These are phyloP conservation scores for Sceliomorpha sp. DNA, from an alignment of 2,888 invertebrate genomes.

Conservation along the genomic window DNA sequence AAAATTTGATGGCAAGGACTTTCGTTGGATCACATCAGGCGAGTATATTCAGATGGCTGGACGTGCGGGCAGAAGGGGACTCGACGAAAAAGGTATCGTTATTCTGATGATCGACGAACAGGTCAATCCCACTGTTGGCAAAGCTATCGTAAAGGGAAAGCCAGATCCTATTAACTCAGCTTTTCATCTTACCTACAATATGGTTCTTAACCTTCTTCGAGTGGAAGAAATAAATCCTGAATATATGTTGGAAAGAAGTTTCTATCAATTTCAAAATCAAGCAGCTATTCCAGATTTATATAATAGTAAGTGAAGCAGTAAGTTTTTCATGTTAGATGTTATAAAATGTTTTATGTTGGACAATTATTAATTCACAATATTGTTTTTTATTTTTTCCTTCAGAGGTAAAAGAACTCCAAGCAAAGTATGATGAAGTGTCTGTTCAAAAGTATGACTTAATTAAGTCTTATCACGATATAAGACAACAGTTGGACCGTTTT, in stretches of 20 bases:
- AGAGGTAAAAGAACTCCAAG: slow-evolving; percentile 86
- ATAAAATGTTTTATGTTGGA: neutral
- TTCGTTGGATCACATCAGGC: slow-evolving; percentile 96
- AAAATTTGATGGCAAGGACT: slow-evolving; percentile 98
- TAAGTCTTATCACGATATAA: slow-evolving; percentile 91
- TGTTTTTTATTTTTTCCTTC: slow-evolving; percentile 63
- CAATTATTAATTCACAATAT: slow-evolving; percentile 13
- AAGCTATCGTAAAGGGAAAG: slow-evolving; percentile 91
- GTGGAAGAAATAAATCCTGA: slow-evolving; percentile 99
- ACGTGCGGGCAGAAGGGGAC: slow-evolving; percentile 96
- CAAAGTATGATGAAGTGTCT: slow-evolving; percentile 84
- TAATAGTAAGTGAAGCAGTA: slow-evolving; percentile 85
- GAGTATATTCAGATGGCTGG: slow-evolving; percentile 99
- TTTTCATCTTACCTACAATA: slow-evolving; percentile 99
- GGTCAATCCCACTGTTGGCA: slow-evolving; percentile 89
- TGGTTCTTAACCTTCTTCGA: slow-evolving; percentile 97
- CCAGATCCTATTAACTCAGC: slow-evolving; percentile 99
- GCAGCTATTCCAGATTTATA: slow-evolving; percentile 94
- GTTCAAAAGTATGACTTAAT: slow-evolving; percentile 87
- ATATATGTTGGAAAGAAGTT: slow-evolving; percentile 98
- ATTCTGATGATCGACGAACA: slow-evolving; percentile 99
- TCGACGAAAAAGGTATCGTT: slow-evolving; percentile 98
- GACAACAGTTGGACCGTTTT: slow-evolving; percentile 89
- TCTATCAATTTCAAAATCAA: slow-evolving; percentile 99
- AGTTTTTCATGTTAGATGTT: no score